Evolutionary conservation across 2,113 vertebrate species (phyloP).

Genomic region (Henicopernis longicauda): DNA sequence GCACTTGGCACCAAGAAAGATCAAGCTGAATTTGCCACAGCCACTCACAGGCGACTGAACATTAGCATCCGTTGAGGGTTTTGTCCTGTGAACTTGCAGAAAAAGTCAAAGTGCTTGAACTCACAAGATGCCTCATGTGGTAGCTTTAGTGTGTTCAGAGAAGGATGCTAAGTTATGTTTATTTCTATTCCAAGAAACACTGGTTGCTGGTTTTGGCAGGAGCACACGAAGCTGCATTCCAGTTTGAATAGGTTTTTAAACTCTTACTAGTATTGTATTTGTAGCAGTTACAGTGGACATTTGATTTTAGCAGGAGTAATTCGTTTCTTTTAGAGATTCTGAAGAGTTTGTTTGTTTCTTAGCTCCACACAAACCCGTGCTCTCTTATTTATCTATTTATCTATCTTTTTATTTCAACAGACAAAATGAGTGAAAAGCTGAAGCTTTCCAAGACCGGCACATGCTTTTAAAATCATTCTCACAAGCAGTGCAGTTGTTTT

Average conservation of each 20-base stretch:
- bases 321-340: background rate
- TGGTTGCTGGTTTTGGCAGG: background rate
- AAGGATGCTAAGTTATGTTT: background rate
- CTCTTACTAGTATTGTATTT: background rate
- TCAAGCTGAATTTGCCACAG: background rate
- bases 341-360: background rate
- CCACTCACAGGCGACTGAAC: background rate
- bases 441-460: background rate
- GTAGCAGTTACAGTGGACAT: background rate
- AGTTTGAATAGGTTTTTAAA: background rate
- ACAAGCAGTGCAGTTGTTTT: background rate
- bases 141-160: background rate
- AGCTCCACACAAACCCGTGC: background rate
- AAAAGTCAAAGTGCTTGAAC: background rate
- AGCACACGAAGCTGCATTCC: background rate
- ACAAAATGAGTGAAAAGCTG: background rate
- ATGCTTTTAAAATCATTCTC: background rate
- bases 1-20: background rate
- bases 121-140: rapidly evolving
- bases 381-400: background rate
- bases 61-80: background rate
- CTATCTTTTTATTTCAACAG: background rate
- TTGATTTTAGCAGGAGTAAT: background rate
- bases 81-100: background rate
- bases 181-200: background rate